phyloP scores from a whole-genome alignment of 2,797 vertebrate genomes.

The Spinibarbus caldwelli region DNA sequence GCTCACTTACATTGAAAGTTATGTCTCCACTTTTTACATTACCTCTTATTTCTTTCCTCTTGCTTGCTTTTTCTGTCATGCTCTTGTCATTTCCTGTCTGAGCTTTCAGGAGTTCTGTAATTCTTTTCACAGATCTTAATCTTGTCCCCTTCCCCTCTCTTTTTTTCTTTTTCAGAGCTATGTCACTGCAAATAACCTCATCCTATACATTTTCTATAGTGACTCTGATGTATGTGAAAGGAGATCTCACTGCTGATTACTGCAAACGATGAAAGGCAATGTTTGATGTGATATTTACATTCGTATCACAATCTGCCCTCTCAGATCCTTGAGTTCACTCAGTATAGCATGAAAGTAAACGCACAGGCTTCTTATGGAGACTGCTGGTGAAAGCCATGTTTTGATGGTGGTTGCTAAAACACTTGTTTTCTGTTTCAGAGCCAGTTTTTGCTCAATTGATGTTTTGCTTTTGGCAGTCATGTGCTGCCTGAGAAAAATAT shows the following conservation, averaged over 20 bases:
- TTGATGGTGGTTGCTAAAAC: conserved; percentile 42
- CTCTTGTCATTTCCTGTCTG: conserved; percentile 60
- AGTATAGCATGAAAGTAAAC: conserved; percentile 23
- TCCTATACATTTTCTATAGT: conserved; percentile 7
- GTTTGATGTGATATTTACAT: conserved; percentile 43
- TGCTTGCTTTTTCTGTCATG: conserved; percentile 26
- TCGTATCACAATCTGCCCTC: conserved; percentile 16
- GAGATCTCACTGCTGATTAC: conserved; percentile 9
- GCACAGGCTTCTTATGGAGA: not conserved
- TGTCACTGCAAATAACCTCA: conserved; percentile 20
- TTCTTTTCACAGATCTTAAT: conserved; percentile 66
- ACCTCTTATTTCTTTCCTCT: not conserved
- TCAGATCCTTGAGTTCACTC: conserved; percentile 6
- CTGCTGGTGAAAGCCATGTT: not conserved
- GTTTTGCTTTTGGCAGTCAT: not conserved
- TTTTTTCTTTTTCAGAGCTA: conserved; percentile 6
- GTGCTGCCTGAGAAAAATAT: conserved; percentile 7
- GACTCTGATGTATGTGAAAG: conserved; percentile 8
- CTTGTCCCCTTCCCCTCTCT: conserved; percentile 29
- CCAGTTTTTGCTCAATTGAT: not conserved
- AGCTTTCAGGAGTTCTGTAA: conserved; percentile 57
- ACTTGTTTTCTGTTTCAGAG: not conserved
- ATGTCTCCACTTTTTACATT: not conserved
- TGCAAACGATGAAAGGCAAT: conserved; percentile 25
- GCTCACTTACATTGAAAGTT: not conserved